Conservation (phyloP, 2,888 invertebrate species). For the Disparrhopalites patrizii region DNA sequence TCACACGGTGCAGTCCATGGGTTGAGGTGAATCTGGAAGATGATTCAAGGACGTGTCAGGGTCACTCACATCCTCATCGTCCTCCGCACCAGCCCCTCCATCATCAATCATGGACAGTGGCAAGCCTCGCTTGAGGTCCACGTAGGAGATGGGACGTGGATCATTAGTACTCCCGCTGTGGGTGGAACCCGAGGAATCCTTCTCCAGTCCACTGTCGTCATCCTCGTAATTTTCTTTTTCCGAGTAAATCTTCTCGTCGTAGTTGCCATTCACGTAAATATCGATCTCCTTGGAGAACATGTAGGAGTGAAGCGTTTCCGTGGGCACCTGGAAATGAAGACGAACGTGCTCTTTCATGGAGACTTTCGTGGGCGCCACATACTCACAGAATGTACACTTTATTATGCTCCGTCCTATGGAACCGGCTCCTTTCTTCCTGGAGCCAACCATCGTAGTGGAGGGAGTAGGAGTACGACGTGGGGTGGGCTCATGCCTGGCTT, state of each 20-base stretch:
- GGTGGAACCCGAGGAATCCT: no score
- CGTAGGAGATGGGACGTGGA: conserved; percentile 1
- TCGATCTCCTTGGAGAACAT: conserved; percentile 23
- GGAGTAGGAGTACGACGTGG: no score
- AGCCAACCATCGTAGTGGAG: conserved; percentile 65
- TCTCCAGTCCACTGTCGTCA: conserved; percentile 13
- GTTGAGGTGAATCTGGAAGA: conserved; percentile 7
- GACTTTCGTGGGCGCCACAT: conserved; percentile 69
- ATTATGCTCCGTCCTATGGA: conserved; percentile 52
- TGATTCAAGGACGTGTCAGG: background rate
- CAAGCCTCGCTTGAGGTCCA: conserved; percentile 9
- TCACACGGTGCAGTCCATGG: conserved; percentile 21
- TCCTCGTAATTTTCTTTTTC: conserved; percentile 31
- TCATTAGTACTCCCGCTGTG: background rate
- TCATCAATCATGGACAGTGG: conserved; percentile 15
- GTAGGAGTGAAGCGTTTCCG: conserved; percentile 19
- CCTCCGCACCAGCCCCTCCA: background rate
- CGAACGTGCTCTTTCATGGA: conserved; percentile 74
- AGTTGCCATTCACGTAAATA: conserved; percentile 26
- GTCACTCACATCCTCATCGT: background rate
- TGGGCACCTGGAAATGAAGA: conserved; percentile 61
- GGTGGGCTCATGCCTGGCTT: background rate
- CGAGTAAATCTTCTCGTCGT: conserved; percentile 29
- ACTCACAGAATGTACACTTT: conserved; percentile 77
- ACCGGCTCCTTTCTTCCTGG: conserved; percentile 1